Evolutionary conservation across 2,113 vertebrate species (phyloP).

Genomic region (Sapajus apella): DNA sequence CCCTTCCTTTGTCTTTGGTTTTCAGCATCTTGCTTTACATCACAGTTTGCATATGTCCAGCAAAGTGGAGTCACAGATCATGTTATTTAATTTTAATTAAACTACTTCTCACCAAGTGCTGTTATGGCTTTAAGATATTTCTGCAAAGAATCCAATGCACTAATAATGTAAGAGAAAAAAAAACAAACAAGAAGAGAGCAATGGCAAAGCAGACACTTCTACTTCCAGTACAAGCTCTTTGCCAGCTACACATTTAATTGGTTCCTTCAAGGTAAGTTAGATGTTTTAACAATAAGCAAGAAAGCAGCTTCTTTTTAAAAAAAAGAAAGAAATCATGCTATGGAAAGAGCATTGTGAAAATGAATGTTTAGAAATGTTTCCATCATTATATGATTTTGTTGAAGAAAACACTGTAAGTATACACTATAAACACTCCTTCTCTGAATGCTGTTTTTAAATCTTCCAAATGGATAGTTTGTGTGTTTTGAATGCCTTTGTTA

Average conservation of each 20-base stretch:
- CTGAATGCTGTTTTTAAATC: constrained; percentile 60
- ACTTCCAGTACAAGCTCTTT: background rate
- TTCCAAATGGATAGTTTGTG: constrained; percentile 42
- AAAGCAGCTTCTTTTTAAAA: constrained; percentile 45
- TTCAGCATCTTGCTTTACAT: background rate
- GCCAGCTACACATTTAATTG: background rate
- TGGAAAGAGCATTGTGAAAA: constrained; percentile 46
- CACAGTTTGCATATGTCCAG: background rate
- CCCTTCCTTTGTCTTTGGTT: background rate
- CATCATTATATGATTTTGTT: constrained; percentile 59
- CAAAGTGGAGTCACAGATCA: background rate
- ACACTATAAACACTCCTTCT: constrained; percentile 40
- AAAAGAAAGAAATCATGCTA: constrained; percentile 23
- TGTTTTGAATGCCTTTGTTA: constrained; percentile 58
- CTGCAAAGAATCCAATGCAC: background rate
- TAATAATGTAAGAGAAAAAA: background rate
- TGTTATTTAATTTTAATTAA: constrained; percentile 24
- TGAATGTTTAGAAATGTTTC: constrained; percentile 57
- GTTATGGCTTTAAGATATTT: background rate
- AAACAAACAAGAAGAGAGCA: background rate
- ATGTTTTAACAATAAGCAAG: constrained; percentile 42
- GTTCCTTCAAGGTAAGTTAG: constrained; percentile 50
- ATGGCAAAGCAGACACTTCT: background rate
- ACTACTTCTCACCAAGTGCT: background rate
- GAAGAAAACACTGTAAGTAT: constrained; percentile 55